phyloP scores from a whole-genome alignment of 2,113 vertebrate species.

The Eulemur macaco region DNA sequence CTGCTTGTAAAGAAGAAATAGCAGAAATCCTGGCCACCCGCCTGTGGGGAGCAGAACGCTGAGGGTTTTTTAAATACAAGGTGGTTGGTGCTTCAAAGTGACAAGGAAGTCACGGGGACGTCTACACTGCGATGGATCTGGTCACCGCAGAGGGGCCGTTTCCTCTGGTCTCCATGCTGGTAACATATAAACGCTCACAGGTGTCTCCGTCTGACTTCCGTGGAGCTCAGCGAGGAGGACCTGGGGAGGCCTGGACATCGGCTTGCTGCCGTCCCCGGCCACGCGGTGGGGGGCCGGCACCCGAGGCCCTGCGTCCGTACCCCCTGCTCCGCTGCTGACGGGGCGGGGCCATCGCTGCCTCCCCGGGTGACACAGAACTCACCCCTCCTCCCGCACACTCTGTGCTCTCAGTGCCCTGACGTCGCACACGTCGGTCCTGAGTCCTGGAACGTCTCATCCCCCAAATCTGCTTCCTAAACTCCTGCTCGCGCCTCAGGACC shows the following conservation, averaged over 20 bases:
- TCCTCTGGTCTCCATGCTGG: rapidly evolving
- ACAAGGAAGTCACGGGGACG: neutral
- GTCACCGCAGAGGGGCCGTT: rapidly evolving
- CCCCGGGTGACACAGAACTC: too few relatives aligned
- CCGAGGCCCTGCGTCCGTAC: rapidly evolving
- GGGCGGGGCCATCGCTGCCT: too few relatives aligned
- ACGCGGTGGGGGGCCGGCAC: rapidly evolving
- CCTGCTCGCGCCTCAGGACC: neutral
- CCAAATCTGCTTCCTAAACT: neutral
- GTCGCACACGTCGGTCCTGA: neutral
- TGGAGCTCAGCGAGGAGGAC: rapidly evolving
- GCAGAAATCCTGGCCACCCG: rapidly evolving
- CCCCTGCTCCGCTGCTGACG: rapidly evolving
- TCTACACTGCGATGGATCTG: rapidly evolving
- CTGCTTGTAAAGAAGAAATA: neutral
- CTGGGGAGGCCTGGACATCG: neutral
- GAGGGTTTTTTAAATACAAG: neutral
- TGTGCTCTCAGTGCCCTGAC: rapidly evolving
- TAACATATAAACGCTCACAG: neutral
- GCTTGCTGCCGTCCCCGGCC: neutral
- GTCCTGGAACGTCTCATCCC: rapidly evolving
- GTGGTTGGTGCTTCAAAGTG: neutral
- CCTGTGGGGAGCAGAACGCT: neutral
- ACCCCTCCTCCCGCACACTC: neutral
- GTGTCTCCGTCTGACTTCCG: neutral